Conservation (phyloP, 2,113 vertebrate species). For the Hypanus sabinus region DNA sequence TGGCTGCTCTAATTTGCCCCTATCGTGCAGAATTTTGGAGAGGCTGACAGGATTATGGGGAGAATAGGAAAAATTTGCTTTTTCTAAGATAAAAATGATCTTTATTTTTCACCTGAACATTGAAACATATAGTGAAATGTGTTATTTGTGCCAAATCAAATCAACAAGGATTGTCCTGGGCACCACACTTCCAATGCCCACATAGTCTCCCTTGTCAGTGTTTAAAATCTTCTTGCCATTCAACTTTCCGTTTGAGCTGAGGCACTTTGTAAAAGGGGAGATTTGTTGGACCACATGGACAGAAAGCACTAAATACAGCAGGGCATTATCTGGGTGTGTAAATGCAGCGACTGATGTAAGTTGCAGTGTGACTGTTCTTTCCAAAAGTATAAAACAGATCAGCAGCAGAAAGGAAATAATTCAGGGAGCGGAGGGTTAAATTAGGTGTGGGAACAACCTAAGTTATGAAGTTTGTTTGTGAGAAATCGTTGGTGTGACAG, state of each 20-base stretch:
- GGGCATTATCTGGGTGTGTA: no score
- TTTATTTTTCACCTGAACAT: no score
- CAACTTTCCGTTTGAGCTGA: not conserved
- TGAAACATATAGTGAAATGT: no score
- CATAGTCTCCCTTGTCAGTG: not conserved
- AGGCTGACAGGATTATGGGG: no score
- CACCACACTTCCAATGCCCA: no score
- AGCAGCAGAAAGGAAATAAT: not conserved
- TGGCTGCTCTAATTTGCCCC: no score
- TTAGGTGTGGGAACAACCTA: not conserved
- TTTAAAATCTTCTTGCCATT: not conserved
- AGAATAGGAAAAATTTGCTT: no score
- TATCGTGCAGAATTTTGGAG: no score
- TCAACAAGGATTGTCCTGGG: no score
- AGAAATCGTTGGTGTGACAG: not conserved
- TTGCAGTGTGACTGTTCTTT: not conserved
- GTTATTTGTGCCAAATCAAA: no score
- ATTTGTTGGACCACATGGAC: not conserved
- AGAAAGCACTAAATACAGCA: not conserved
- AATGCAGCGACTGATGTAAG: not conserved
- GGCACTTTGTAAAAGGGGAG: not conserved
- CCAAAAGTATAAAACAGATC: not conserved
- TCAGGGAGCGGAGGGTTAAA: not conserved
- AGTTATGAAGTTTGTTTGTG: conserved; percentile 4
- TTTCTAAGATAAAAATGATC: no score